Percentiles rank a stretch among this genome's conserved stretches.
Conservation (phyloP, 2,797 vertebrate genomes). For the Coreius guichenoti region DNA sequence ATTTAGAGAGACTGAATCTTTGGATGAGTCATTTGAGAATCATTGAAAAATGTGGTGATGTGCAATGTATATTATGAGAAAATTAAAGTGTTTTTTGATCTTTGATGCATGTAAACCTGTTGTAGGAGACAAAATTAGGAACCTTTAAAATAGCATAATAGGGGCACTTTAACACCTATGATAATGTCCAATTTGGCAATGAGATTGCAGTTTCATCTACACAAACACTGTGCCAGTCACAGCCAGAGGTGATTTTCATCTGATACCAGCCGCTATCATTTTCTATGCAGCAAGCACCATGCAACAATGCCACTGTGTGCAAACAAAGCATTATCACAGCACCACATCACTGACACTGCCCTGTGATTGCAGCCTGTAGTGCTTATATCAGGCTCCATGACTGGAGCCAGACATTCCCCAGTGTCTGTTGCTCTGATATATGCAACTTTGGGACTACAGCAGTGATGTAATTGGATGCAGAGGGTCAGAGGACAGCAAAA, state of each 20-base stretch:
- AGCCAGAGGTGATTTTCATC: slow-evolving; percentile 11
- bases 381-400: neutral
- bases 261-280: neutral
- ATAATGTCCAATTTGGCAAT: slow-evolving; percentile 6
- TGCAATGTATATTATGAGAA: too few relatives aligned
- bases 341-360: slow-evolving; percentile 3
- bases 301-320: neutral
- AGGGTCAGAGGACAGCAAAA: slow-evolving; percentile 23
- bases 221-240: neutral
- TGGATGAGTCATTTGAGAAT: too few relatives aligned
- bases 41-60: too few relatives aligned
- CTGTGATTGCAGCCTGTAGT: slow-evolving; percentile 23
- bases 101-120: too few relatives aligned
- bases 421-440: slow-evolving; percentile 13
- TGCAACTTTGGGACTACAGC: neutral
- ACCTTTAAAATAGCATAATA: too few relatives aligned
- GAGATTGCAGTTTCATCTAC: neutral
- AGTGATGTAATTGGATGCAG: slow-evolving; percentile 41
- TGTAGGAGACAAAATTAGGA: too few relatives aligned
- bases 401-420: slow-evolving; percentile 8
- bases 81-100: too few relatives aligned
- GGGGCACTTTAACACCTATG: neutral
- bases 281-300: slow-evolving; percentile 1
- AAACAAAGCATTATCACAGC: slow-evolving; percentile 36
- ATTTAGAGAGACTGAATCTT: too few relatives aligned